Conservation (phyloP, 2,797 vertebrate genomes). For the Paguma larvata region DNA sequence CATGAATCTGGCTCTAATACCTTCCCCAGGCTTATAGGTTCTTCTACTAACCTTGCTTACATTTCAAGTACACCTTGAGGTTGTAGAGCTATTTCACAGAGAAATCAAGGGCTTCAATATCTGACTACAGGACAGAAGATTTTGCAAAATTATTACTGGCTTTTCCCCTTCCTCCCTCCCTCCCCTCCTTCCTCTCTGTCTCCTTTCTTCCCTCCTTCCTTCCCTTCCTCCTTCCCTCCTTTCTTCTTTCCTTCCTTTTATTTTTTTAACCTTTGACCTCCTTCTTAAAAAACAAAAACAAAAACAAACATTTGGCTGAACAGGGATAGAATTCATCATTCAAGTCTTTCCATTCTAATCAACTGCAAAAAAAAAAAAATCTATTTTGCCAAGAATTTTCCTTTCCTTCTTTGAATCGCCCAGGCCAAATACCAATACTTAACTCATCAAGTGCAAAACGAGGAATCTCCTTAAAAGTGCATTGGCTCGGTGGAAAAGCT, state of each 20-base stretch:
- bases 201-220: background rate
- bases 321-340: background rate
- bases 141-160: background rate
- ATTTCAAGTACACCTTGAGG: background rate
- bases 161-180: background rate
- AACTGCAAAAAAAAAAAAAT: background rate
- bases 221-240: background rate
- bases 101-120: background rate
- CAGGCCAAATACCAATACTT: background rate
- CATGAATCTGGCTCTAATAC: background rate
- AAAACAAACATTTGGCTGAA: background rate
- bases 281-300: background rate
- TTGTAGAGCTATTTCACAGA: background rate
- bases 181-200: background rate
- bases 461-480: background rate
- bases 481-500: background rate
- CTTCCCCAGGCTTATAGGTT: background rate
- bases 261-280: background rate
- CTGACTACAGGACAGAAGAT: background rate
- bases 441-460: background rate
- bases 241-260: background rate
- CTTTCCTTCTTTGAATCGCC: background rate
- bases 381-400: background rate
- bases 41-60: constrained; percentile 25
- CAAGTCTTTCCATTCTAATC: background rate